Evolutionary conservation across 2,888 invertebrate genomes (phyloP).

Genomic region (Andrena praecox): DNA sequence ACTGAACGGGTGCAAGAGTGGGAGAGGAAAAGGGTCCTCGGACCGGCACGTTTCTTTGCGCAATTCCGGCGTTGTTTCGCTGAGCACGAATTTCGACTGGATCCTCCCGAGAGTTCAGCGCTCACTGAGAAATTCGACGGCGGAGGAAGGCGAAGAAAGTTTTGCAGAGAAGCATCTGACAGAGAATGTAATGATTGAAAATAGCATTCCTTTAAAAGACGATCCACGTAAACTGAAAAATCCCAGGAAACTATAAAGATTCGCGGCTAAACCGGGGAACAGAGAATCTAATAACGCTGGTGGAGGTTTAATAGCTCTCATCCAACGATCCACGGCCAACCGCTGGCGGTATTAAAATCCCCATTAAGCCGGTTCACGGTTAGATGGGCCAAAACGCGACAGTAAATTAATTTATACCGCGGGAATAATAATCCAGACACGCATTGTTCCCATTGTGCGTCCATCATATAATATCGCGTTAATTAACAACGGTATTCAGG

Average conservation of each 20-base stretch:
- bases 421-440: constrained; percentile 43
- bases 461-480: constrained; percentile 40
- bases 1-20: neutral
- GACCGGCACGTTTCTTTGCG: too few relatives aligned
- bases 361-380: constrained; percentile 18
- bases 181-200: too few relatives aligned
- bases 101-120: too few relatives aligned
- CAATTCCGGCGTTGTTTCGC: too few relatives aligned
- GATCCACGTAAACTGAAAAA: too few relatives aligned
- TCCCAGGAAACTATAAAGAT: too few relatives aligned
- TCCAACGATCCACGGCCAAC: neutral
- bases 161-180: too few relatives aligned
- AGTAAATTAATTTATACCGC: constrained; percentile 43
- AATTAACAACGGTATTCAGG: constrained; percentile 39
- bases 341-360: constrained; percentile 27
- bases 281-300: neutral
- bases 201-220: too few relatives aligned
- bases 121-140: too few relatives aligned
- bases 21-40: neutral
- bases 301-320: neutral
- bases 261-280: neutral
- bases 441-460: constrained; percentile 38
- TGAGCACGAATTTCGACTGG: too few relatives aligned
- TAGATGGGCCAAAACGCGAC: constrained; percentile 35
- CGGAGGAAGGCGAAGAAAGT: too few relatives aligned